Percentiles rank a stretch among this genome's conserved stretches.
Evolutionary conservation across 2,888 invertebrate species (phyloP).

Genomic region (Cheilosia scutellata): DNA sequence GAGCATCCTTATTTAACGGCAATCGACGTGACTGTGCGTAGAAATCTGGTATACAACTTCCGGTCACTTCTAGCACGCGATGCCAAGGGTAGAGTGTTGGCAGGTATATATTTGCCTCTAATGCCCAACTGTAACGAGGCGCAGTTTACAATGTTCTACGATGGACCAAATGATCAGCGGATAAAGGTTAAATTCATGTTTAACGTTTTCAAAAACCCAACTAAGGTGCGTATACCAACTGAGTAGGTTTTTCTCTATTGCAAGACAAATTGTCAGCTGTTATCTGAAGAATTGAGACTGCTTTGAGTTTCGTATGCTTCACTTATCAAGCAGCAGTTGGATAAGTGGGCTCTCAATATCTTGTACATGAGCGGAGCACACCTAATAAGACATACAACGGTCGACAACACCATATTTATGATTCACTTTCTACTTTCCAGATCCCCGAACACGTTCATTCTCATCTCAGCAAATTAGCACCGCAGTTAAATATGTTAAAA

Average conservation of each 20-base stretch:
- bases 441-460: conserved; percentile 87
- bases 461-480: conserved; percentile 88
- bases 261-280: too few species aligned
- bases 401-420: too few species aligned
- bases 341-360: too few species aligned
- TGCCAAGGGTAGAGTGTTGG: conserved; percentile 92
- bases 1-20: conserved; percentile 92
- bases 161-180: conserved; percentile 86
- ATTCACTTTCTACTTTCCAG: conserved; percentile 82
- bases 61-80: conserved; percentile 92
- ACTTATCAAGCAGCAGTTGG: too few species aligned
- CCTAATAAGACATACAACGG: too few species aligned
- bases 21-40: conserved; percentile 93
- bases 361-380: too few species aligned
- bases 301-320: too few species aligned
- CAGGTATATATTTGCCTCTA: conserved; percentile 94
- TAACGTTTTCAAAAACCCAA: conserved; percentile 86
- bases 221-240: conserved; percentile 84
- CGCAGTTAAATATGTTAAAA: conserved; percentile 89
- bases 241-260: background rate
- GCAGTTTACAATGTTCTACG: conserved; percentile 92
- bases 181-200: conserved; percentile 92
- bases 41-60: conserved; percentile 93
- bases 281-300: too few species aligned
- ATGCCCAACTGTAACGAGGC: conserved; percentile 87